Evolutionary conservation across 2,888 invertebrate genomes (phyloP), one percentile per base, ranked within the genome.

Genomic region (Drosophila yooni): DNA sequence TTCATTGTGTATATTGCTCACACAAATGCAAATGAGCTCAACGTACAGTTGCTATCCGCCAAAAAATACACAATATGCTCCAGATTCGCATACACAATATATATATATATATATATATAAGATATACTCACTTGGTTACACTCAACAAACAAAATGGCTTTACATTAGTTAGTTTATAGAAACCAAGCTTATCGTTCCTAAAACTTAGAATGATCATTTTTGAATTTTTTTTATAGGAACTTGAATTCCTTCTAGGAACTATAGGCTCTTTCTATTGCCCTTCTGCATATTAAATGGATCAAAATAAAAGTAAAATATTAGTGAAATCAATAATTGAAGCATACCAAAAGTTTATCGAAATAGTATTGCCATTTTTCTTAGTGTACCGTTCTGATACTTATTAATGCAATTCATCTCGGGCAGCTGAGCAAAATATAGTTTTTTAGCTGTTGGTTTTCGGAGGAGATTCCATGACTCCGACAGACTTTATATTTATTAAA

Each of bases 401-500:
- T 59, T 88, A 83, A 86, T 89, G 76, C 66, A 56, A 71, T 70
- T 70, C 60, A 60, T 70, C 63, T 60, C 63, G 72, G 63, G 60
- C 56, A 73, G 63, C 87, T 60, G 53, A 51, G 53, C 68, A 66
- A 57, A 68, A 52, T 65, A 51, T 66, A 40, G 29, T n/a, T 38
- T 43, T 56, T 53, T 8, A 33, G 60, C n/a, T 34, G 59, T 57
- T 65, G 57, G 54, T 50, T 21, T 46, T n/a, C 1, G 15, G 13
- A 46, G 67, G 46, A 43, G 52, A 29, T 51, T 40, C 13, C 36
- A 21, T 36, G 63, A 34, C 63, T 33, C 81, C 79, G 81, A 88
- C 89, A 72, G 65, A 68, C 65, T 83, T 89, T 83, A 75, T 83
- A 88, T 73, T 83, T 83, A 90, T 90, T 89, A 89, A 84, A 82